These are phyloP conservation scores for Diarsia rubi DNA, from an alignment of 2,888 invertebrate genomes.

Conservation along the genomic window DNA sequence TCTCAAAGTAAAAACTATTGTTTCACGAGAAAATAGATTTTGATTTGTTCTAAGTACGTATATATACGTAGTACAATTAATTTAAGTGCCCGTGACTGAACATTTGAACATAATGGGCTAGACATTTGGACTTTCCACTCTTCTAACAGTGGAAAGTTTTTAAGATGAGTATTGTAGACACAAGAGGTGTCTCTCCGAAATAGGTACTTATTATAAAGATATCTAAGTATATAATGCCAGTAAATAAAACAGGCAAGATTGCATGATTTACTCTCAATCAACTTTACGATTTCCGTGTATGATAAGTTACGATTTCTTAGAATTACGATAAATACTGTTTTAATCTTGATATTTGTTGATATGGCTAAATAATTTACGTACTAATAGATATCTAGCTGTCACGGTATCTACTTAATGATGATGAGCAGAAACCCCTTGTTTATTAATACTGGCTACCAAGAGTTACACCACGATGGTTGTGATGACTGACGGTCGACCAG, in stretches of 20 bases:
- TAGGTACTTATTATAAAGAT: background rate
- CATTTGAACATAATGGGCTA: background rate
- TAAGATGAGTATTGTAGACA: background rate
- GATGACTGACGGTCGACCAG: background rate
- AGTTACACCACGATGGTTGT: background rate
- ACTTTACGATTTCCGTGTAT: constrained; percentile 31
- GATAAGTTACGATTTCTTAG: constrained; percentile 40
- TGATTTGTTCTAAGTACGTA: too few species aligned
- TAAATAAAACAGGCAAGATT: constrained; percentile 27
- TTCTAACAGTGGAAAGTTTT: background rate
- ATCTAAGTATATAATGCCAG: constrained; percentile 27
- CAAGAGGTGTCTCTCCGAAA: background rate
- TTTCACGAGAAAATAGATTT: too few species aligned
- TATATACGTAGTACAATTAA: too few species aligned
- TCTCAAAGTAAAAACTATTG: too few species aligned
- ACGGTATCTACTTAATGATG: background rate
- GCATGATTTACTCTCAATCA: constrained; percentile 34
- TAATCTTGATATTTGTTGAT: constrained; percentile 49
- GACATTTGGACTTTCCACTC: too few species aligned
- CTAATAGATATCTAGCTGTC: constrained; percentile 32
- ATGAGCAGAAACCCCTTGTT: constrained; percentile 18
- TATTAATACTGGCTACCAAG: background rate
- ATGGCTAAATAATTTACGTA: constrained; percentile 6
- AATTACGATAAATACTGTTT: constrained; percentile 29
- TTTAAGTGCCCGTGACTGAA: too few species aligned